phyloP scores from a whole-genome alignment of 2,797 vertebrate species.

The Salarias fasciatus region DNA sequence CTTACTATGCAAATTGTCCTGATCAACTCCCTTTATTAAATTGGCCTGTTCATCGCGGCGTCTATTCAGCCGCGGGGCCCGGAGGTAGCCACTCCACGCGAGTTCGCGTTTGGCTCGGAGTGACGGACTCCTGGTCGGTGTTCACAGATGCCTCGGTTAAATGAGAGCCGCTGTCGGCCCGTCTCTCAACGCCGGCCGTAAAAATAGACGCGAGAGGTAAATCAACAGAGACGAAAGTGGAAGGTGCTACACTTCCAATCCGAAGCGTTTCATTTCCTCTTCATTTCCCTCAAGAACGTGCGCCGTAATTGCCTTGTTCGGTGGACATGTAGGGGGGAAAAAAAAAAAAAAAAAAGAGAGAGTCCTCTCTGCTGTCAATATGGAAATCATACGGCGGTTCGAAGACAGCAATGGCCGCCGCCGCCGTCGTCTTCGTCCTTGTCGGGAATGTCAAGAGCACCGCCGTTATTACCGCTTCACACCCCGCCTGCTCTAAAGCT shows the following conservation, averaged over 20 bases:
- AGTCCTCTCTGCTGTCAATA: conserved; percentile 28
- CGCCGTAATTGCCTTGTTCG: conserved; percentile 52
- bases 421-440: conserved; percentile 45
- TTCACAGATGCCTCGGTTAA: conserved; percentile 42
- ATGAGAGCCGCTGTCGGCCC: conserved; percentile 52
- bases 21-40: conserved; percentile 70
- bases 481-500: background rate
- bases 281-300: conserved; percentile 62
- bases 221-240: conserved; percentile 56
- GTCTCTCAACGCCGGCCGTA: too few species aligned
- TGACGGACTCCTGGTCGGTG: conserved; percentile 33
- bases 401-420: background rate
- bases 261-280: conserved; percentile 49
- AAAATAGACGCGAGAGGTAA: conserved; percentile 61
- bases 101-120: too few species aligned
- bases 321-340: conserved; percentile 2
- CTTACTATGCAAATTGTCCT: conserved; percentile 63
- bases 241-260: conserved; percentile 41
- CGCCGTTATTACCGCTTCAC: conserved; percentile 15
- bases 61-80: conserved; percentile 52
- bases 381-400: conserved; percentile 38
- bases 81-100: conserved; percentile 28
- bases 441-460: conserved; percentile 44
- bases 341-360: too few species aligned
- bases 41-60: conserved; percentile 43